Base-by-base conservation (phyloP, 2,797 vertebrate species). In the Eulemur coronatus region DNA sequence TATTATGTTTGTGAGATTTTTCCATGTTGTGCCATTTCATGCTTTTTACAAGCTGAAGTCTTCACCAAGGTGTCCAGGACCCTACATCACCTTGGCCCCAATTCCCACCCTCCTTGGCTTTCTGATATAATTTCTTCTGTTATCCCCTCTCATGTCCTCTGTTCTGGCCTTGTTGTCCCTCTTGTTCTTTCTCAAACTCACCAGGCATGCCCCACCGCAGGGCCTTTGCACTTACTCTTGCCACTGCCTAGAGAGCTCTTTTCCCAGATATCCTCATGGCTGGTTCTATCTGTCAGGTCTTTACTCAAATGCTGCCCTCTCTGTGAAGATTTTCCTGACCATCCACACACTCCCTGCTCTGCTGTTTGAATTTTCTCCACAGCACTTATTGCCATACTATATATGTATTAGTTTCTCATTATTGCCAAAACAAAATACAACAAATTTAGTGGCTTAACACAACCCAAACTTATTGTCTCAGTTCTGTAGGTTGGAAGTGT, bases 301-400 rank as follows among this genome's bases (percentile, higher is more conserved):
- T 13, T 52, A 12, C 20, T 73, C 6, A 12, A 46, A 24, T 26
- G 24, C 17, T 5, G 7, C 15, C 52, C 78, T 76, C 30, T 55
- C 22, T 2, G 8, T 5, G 43, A 72, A 10, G 33, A 1, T n/a
- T 73, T 67, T 61, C 7, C 50, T 48, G 38, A 46, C 61, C 18
- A 30, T 3, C n/a, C 12, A 38, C 5, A 4, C 1, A 13, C 28
- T 61, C 33, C 15, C 1, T 46, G 17, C 0, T 4, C 13, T 6
- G 4, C 35, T 11, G 5, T 73, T 55, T n/a, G 10, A 48, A 38
- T 52, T 33, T 24, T 46, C 17, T 50, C 48, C 26, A 10, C 2
- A 7, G 30, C 20, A 43, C 24, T 69, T 72, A 38, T 22, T 2
- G 2, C 22, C 48, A 30, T 35, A 12, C 24, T 30, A 10, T 43